A percentile compares a stretch with the other conserved stretches of the same genome.
phyloP scores from a whole-genome alignment of 2,888 invertebrate species.

The Cristatella mucedo region DNA sequence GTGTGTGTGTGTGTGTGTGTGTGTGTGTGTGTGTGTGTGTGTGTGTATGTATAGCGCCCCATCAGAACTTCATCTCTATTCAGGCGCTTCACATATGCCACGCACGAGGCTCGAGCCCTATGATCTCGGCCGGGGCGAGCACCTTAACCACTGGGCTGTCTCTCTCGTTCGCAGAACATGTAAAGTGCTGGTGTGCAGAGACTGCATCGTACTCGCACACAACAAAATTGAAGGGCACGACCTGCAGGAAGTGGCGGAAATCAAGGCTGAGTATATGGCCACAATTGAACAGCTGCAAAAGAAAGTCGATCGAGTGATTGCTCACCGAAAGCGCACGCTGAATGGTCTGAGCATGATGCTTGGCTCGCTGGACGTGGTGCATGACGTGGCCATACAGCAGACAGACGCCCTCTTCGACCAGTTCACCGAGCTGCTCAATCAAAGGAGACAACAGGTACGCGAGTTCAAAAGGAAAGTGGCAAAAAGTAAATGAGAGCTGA shows the following conservation, averaged over 20 bases:
- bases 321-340: background rate
- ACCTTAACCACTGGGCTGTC: too few relatives aligned
- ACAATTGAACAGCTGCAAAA: constrained; percentile 10
- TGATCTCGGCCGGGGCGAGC: too few relatives aligned
- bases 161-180: constrained; percentile 6
- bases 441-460: constrained; percentile 3
- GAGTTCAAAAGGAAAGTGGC: too few relatives aligned
- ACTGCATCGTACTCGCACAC: constrained; percentile 16
- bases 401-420: constrained; percentile 13
- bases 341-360: constrained; percentile 1
- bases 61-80: too few relatives aligned
- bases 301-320: constrained; percentile 3
- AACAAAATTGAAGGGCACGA: constrained; percentile 13
- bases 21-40: too few relatives aligned
- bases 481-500: too few relatives aligned
- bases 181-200: constrained; percentile 12
- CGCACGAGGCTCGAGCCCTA: too few relatives aligned
- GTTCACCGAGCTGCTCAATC: constrained; percentile 6
- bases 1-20: too few relatives aligned
- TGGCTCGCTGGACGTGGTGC: constrained; percentile 5
- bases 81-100: too few relatives aligned
- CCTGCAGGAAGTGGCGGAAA: constrained; percentile 12
- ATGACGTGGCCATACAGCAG: constrained; percentile 9
- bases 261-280: constrained; percentile 12
- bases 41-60: too few relatives aligned